Evolutionary conservation across 2,888 invertebrate species (phyloP).

Genomic region (Sesia bembeciformis): DNA sequence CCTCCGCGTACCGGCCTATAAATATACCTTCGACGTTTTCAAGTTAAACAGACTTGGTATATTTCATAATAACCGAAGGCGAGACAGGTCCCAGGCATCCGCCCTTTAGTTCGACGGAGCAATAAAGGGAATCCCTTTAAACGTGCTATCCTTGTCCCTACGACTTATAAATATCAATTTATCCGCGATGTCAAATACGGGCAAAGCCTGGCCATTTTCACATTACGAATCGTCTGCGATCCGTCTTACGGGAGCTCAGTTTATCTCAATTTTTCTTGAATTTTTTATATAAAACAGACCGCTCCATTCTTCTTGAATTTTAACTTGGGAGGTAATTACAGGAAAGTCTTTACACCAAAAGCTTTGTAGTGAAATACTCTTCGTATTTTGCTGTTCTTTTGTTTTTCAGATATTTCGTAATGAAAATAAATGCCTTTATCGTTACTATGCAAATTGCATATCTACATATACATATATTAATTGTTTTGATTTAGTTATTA

Average conservation of each 20-base stretch:
- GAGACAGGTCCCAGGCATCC: conserved; percentile 56
- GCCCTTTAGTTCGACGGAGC: conserved; percentile 52
- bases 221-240: conserved; percentile 55
- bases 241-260: conserved; percentile 35
- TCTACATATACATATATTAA: too few relatives aligned
- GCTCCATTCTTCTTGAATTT: conserved; percentile 7
- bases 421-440: background rate
- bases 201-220: conserved; percentile 58
- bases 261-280: conserved; percentile 46
- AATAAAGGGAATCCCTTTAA: conserved; percentile 73
- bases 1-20: conserved; percentile 52
- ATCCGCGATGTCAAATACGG: conserved; percentile 66
- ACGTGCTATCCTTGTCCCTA: conserved; percentile 60
- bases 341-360: background rate
- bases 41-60: conserved; percentile 56
- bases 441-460: background rate
- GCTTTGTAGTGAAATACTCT: background rate
- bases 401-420: background rate
- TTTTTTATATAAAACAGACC: conserved; percentile 22
- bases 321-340: background rate
- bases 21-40: conserved; percentile 71
- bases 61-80: conserved; percentile 67
- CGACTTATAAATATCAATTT: conserved; percentile 73
- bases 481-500: too few relatives aligned
- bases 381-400: background rate